Evolutionary conservation across 2,888 invertebrate species (phyloP).

Genomic region (Metellina segmentata): DNA sequence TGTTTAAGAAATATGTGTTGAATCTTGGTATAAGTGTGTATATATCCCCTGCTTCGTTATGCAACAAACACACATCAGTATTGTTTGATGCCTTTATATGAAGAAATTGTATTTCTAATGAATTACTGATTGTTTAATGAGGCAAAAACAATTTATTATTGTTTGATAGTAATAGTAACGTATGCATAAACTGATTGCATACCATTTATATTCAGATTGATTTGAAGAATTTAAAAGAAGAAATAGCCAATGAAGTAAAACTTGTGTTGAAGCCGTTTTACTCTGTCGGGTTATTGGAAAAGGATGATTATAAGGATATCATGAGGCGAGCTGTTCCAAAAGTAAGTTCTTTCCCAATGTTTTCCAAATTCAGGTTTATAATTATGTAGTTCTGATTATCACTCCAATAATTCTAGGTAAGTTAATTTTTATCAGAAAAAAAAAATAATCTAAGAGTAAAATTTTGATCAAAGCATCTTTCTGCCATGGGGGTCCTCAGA

Average conservation of each 20-base stretch:
- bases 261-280: constrained; percentile 58
- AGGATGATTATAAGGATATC: constrained; percentile 70
- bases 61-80: too few species aligned
- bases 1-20: too few species aligned
- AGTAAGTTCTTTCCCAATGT: constrained; percentile 13
- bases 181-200: neutral
- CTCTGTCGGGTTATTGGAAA: constrained; percentile 37
- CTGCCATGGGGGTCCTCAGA: neutral
- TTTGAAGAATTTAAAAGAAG: constrained; percentile 42
- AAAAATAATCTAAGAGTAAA: neutral
- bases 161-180: too few species aligned
- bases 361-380: neutral
- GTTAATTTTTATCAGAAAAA: neutral
- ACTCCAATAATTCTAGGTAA: neutral
- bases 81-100: too few species aligned
- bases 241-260: constrained; percentile 60
- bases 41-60: too few species aligned
- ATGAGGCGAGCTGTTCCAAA: constrained; percentile 65
- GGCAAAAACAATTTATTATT: too few species aligned
- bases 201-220: neutral
- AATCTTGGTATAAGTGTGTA: too few species aligned
- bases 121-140: too few species aligned
- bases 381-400: neutral
- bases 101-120: too few species aligned
- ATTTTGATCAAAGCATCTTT: neutral